phyloP scores from a whole-genome alignment of 2,113 vertebrate species.

The Megaceryle maxima region DNA sequence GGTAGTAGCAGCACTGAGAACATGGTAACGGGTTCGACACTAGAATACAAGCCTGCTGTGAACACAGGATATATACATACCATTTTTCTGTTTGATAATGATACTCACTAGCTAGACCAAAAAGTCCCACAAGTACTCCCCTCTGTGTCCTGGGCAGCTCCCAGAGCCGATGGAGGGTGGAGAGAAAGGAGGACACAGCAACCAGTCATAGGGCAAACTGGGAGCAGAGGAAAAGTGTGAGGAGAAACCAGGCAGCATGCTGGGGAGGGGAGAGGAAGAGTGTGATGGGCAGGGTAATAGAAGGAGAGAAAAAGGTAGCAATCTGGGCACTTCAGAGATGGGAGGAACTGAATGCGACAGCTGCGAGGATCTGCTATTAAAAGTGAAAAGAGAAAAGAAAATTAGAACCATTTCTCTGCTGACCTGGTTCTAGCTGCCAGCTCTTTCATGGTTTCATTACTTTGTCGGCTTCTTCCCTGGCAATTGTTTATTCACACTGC shows the following conservation, averaged over 20 bases:
- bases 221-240: not conserved
- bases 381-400: not conserved
- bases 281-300: not conserved
- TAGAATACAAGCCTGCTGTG: not conserved
- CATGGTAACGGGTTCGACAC: not conserved
- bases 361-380: not conserved
- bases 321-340: not conserved
- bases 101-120: not conserved
- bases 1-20: not conserved
- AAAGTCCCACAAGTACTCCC: fast-evolving
- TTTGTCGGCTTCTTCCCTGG: not conserved
- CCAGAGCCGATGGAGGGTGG: not conserved
- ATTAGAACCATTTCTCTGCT: not conserved
- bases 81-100: not conserved
- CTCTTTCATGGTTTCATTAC: not conserved
- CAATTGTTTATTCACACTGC: not conserved
- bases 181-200: not conserved
- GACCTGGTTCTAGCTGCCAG: not conserved
- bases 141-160: not conserved
- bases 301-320: not conserved
- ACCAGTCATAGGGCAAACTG: not conserved
- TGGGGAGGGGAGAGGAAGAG: not conserved
- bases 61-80: not conserved
- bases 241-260: not conserved
- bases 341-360: not conserved